Conservation (phyloP, 2,113 vertebrate genomes). For the Corythoichthys intestinalis region DNA sequence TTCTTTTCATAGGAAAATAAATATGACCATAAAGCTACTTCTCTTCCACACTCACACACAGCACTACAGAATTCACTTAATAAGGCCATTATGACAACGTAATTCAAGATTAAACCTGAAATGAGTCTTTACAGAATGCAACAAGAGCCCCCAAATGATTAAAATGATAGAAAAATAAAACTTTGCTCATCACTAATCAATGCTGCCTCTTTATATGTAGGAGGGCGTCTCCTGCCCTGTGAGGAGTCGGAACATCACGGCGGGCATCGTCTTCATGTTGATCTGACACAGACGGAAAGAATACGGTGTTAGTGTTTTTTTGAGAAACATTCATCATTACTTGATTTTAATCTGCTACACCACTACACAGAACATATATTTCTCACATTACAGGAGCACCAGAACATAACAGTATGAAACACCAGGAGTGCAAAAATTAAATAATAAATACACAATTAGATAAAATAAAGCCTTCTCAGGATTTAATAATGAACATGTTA, state of each 20-base stretch:
- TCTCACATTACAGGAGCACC: not conserved
- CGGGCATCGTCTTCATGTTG: conserved; percentile 99
- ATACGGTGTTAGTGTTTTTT: not conserved
- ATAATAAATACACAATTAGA: too few relatives aligned
- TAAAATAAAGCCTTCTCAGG: too few relatives aligned
- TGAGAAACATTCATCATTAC: conserved; percentile 10
- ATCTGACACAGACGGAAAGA: conserved; percentile 73
- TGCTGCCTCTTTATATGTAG: conserved; percentile 80
- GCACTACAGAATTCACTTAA: conserved; percentile 61
- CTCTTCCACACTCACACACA: conserved; percentile 57
- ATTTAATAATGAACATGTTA: too few relatives aligned
- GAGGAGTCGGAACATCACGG: conserved; percentile 96
- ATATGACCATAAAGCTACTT: conserved; percentile 66
- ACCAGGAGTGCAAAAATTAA: too few relatives aligned
- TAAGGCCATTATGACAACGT: conserved; percentile 68
- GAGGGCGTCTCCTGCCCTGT: conserved; percentile 95
- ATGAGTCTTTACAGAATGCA: conserved; percentile 62
- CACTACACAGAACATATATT: not conserved
- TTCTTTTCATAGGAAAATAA: conserved; percentile 73
- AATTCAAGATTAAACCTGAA: conserved; percentile 64
- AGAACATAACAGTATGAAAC: too few relatives aligned
- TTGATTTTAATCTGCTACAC: conserved; percentile 1
- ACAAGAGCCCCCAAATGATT: conserved; percentile 45
- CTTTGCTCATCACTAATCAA: conserved; percentile 36
- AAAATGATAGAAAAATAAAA: conserved; percentile 68